These are phyloP conservation scores for Ischnus inquisitorius DNA, from an alignment of 2,888 invertebrate genomes.

Conservation along the genomic window DNA sequence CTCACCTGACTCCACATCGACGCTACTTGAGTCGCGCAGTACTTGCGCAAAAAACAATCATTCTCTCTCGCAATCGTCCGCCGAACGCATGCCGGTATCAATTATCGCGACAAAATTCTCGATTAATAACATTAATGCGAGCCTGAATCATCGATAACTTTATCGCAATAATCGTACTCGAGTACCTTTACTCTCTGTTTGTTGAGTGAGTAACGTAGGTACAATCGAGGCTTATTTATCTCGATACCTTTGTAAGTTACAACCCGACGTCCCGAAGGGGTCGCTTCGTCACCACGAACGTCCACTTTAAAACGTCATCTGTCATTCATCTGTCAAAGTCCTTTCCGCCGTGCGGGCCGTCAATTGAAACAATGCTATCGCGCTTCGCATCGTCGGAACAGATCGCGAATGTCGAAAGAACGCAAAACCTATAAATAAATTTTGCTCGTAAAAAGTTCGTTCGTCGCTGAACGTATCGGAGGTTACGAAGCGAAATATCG, in stretches of 20 bases:
- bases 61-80: conserved; percentile 39
- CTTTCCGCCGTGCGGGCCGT: neutral
- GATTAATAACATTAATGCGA: neutral
- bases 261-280: conserved; percentile 6
- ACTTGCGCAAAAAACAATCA: conserved; percentile 51
- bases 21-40: conserved; percentile 52
- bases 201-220: conserved; percentile 21
- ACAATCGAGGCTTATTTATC: neutral
- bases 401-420: conserved; percentile 9
- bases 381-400: neutral
- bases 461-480: neutral
- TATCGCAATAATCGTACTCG: neutral
- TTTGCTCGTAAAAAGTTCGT: neutral
- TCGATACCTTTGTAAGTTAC: neutral
- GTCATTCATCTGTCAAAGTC: conserved; percentile 47
- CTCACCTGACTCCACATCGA: conserved; percentile 70
- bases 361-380: neutral
- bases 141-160: conserved; percentile 30
- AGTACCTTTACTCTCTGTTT: neutral
- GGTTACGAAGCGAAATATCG: conserved; percentile 26
- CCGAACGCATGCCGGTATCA: conserved; percentile 43
- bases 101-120: conserved; percentile 18
- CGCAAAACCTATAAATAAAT: neutral
- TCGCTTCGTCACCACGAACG: conserved; percentile 38
- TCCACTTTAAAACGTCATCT: conserved; percentile 53